Evolutionary conservation across 2,797 vertebrate species (phyloP), one percentile per base, ranked within the genome.

Genomic region (Sternarchorhynchus goeldii): DNA sequence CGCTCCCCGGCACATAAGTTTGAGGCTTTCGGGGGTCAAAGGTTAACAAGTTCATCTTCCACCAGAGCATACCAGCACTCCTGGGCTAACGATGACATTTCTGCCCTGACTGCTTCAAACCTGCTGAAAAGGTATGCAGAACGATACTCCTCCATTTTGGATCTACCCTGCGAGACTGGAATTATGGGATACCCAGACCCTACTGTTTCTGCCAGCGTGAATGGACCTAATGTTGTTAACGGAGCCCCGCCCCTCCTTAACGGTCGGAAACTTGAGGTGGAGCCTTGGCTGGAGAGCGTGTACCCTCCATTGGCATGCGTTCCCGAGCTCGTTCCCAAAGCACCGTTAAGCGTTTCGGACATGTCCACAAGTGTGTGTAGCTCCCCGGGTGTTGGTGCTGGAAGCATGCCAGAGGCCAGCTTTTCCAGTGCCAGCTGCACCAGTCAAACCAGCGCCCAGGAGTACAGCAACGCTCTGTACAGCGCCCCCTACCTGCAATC

Each of bases 51-150:
- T 57, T 95, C 75, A n/a, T 60, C 81, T 86, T 91, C 86, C 85
- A 16, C 65, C 0, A 82, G 87, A 53, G 92, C 94, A 50, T 98
- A 99, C 89, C 97, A 99, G 90, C 99, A 99, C 0, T 96, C 97
- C 79, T 99, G 97, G 97, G 97, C 97, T 32, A 99, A 99, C 0
- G 97, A 99, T 0, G 97, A 98, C 92, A 99, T 99, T 90, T 99
- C 97, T 0, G 97, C 97, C 77, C 93, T 99, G 81, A 99, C 97
- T 0, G 97, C 97, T 84, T 98, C 97, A 81, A 98, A 99, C 90
- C 92, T 99, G 57, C 93, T 99, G 17, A 99, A 99, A 87, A 97
- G 98, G 88, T 99, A 99, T 67, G 97, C 97, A 0, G 97, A 99
- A 88, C 99, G 98, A 85, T 99, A 99, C 84, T 99, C 97, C 0